A percentile compares a stretch with the other conserved stretches of the same genome.
phyloP scores from a whole-genome alignment of 2,797 vertebrate species.

The Hippopotamyrus pictus region DNA sequence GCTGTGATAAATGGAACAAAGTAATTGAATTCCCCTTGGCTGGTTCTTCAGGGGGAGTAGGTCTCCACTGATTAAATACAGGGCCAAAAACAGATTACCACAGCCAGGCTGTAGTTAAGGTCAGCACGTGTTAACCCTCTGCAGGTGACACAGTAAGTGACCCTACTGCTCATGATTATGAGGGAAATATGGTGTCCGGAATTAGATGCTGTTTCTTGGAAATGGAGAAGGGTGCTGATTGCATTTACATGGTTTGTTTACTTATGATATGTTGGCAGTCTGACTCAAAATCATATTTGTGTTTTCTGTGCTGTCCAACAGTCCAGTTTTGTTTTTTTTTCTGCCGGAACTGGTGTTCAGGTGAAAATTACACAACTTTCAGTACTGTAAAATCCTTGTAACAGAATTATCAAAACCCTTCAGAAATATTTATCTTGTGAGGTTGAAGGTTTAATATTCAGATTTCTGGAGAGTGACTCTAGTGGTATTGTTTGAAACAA shows the following conservation, averaged over 20 bases:
- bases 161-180: background rate
- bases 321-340: background rate
- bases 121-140: background rate
- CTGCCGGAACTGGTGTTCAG: background rate
- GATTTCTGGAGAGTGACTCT: background rate
- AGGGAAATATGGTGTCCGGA: background rate
- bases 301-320: background rate
- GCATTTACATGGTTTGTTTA: background rate
- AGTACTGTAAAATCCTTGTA: background rate
- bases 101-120: slow-evolving; percentile 13
- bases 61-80: slow-evolving; percentile 15
- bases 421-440: background rate
- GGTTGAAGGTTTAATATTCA: background rate
- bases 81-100: slow-evolving; percentile 3
- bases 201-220: background rate
- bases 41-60: background rate
- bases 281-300: background rate
- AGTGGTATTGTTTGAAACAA: background rate
- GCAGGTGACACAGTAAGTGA: background rate
- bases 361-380: background rate
- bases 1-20: slow-evolving; percentile 13
- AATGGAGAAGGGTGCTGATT: background rate
- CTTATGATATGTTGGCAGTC: background rate
- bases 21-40: slow-evolving; percentile 8
- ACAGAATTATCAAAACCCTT: background rate